Percentiles rank a stretch among this genome's conserved stretches.
phyloP scores from a whole-genome alignment of 2,113 vertebrate species.

The Psilopsiagon aymara region DNA sequence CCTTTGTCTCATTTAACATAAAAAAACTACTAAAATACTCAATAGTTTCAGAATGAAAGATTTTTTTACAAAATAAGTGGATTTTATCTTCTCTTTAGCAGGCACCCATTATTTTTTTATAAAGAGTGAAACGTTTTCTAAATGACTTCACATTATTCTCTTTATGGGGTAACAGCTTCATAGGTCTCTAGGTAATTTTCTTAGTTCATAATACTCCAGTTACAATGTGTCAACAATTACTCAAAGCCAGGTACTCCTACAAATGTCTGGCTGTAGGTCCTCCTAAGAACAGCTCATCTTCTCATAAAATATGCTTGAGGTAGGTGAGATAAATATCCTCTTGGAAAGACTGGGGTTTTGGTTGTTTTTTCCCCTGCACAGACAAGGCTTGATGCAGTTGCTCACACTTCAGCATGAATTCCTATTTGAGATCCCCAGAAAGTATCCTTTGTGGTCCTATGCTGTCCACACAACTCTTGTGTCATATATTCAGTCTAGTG shows the following conservation, averaged over 20 bases:
- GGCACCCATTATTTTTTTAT: background rate
- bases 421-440: background rate
- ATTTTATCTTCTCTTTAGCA: background rate
- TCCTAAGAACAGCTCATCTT: background rate
- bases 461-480: background rate
- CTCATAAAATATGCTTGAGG: background rate
- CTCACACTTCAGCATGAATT: background rate
- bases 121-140: background rate
- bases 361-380: background rate
- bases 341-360: background rate
- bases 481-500: background rate
- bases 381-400: background rate
- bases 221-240: background rate
- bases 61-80: background rate
- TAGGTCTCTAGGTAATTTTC: background rate
- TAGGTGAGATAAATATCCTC: background rate
- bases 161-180: background rate
- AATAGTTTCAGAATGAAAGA: background rate
- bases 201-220: background rate
- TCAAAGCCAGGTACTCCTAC: background rate
- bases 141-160: background rate
- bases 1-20: background rate
- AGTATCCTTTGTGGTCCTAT: background rate
- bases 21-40: background rate
- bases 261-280: background rate